Conservation (phyloP, 2,888 invertebrate genomes). For the Harpalus rubripes region DNA sequence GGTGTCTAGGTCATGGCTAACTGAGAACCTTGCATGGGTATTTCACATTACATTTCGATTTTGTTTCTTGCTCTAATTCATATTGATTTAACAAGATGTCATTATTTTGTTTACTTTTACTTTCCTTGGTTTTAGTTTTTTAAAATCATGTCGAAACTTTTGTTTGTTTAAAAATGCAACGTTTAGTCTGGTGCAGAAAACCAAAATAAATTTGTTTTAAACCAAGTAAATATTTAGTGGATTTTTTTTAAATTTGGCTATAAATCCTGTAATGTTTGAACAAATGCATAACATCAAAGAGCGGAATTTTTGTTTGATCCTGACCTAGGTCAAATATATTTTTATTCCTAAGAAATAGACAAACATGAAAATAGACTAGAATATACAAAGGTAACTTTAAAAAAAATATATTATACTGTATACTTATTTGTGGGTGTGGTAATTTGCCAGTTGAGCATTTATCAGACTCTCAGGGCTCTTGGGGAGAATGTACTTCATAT, state of each 20-base stretch:
- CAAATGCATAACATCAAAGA: background rate
- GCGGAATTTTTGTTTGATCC: background rate
- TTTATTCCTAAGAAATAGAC: background rate
- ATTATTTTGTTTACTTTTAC: constrained; percentile 33
- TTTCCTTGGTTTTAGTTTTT: background rate
- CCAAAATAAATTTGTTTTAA: constrained; percentile 23
- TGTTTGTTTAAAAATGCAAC: constrained; percentile 35
- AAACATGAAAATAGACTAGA: too few species aligned
- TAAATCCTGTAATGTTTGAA: background rate
- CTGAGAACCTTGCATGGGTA: constrained; percentile 21
- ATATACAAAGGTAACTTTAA: too few species aligned
- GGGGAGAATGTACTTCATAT: too few species aligned
- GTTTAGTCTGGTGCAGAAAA: constrained; percentile 36
- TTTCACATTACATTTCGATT: background rate
- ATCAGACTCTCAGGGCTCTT: too few species aligned
- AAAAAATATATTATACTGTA: too few species aligned
- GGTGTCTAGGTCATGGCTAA: constrained; percentile 51
- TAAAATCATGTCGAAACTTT: background rate
- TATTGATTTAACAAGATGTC: constrained; percentile 34
- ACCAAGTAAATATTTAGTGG: constrained; percentile 4
- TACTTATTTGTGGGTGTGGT: too few species aligned
- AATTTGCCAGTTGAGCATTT: too few species aligned
- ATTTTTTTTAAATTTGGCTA: background rate
- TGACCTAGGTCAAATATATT: constrained; percentile 10
- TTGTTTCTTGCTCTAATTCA: constrained; percentile 30